Conservation (phyloP, 2,888 invertebrate species). For the Gryllus longicercus region DNA sequence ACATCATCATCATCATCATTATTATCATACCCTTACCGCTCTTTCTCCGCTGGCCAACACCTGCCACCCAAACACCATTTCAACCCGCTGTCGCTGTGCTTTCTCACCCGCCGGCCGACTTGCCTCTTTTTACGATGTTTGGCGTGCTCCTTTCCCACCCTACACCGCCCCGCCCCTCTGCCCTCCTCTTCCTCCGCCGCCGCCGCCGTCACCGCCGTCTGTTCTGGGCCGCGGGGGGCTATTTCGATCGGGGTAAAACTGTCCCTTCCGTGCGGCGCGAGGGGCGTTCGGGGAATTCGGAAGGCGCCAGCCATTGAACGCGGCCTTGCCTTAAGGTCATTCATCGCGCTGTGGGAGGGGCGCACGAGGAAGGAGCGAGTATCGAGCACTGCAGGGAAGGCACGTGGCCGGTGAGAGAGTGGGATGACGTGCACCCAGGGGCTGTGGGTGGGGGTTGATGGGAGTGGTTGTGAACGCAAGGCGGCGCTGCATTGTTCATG, state of each 20-base stretch:
- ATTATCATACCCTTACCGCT: no score
- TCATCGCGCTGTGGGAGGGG: background rate
- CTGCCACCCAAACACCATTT: no score
- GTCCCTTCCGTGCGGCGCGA: background rate
- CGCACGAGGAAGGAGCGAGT: background rate
- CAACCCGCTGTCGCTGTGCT: no score
- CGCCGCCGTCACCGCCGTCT: background rate
- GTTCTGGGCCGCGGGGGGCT: background rate
- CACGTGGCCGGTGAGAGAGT: background rate
- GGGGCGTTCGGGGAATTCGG: background rate
- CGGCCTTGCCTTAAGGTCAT: background rate
- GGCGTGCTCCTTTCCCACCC: background rate
- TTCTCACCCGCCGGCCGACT: background rate
- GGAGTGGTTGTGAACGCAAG: no score
- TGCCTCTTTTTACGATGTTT: slow-evolving; percentile 5
- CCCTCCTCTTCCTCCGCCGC: background rate
- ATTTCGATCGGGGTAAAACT: background rate
- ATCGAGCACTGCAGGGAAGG: background rate
- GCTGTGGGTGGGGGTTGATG: no score
- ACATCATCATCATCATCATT: no score
- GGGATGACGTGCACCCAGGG: no score
- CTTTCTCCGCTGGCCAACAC: no score
- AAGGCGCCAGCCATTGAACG: background rate
- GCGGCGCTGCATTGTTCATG: no score
- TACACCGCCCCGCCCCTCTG: background rate